These are phyloP conservation scores for Aulostomus chinensis DNA, from an alignment of 2,797 vertebrate species.

Conservation along the genomic window DNA sequence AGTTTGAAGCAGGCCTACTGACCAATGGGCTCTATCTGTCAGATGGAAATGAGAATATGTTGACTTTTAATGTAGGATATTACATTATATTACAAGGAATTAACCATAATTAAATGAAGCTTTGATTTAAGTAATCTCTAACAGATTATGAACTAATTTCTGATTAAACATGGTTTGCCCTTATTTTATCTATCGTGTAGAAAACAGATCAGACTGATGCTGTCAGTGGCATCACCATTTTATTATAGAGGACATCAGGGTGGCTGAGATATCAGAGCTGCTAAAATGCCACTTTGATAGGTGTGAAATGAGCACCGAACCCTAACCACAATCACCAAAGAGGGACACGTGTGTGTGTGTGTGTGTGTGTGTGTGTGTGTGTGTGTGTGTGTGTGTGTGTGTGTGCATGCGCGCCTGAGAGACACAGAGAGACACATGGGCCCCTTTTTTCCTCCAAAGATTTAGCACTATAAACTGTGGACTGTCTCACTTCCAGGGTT, in stretches of 20 bases:
- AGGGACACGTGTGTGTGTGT: not conserved
- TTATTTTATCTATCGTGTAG: slow-evolving; percentile 1
- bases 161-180: slow-evolving; percentile 8
- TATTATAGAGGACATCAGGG: slow-evolving; percentile 11
- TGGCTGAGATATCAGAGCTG: slow-evolving; percentile 38
- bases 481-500: not conserved
- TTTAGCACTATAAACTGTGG: slow-evolving; percentile 13
- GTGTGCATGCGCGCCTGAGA: no score
- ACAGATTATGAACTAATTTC: no score
- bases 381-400: no score
- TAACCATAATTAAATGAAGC: no score
- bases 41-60: no score
- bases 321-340: slow-evolving; percentile 51
- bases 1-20: no score
- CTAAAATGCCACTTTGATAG: slow-evolving; percentile 61
- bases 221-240: slow-evolving; percentile 11
- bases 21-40: no score
- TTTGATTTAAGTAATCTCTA: slow-evolving; percentile 2
- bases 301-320: slow-evolving; percentile 67
- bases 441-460: slow-evolving; percentile 7
- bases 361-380: slow-evolving; percentile 3
- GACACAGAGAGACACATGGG: not conserved
- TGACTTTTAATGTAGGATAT: no score
- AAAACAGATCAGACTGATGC: slow-evolving; percentile 9
- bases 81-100: no score